Base-by-base conservation (phyloP, 2,888 invertebrate species). In the Congeria kusceri region DNA sequence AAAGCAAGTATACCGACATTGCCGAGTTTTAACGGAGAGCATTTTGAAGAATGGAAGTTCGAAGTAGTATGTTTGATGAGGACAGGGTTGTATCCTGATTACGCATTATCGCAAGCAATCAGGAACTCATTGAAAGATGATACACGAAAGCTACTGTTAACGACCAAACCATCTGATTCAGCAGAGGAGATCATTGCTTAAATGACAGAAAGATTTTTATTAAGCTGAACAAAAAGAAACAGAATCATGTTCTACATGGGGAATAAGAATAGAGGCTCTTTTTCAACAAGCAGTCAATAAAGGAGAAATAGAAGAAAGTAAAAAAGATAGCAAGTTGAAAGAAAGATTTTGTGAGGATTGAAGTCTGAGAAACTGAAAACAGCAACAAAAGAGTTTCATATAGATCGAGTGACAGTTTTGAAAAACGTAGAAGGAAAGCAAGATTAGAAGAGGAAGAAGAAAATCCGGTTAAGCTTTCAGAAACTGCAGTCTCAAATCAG, bases 1-100 rank as follows among this genome's bases (percentile, higher is more conserved):
- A 32, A 32, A 32, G 4, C 32, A 4, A 32, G 32, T 4, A 32
- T 32, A 7, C 32, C 32, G 9, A 32, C 32, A 32, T 32, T 32
- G 32, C 32, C 32, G 32, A 32, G 32, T 9, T 32, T 32, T 32
- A 47, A 64, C 23, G 49, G 64, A 1, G 25, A 46, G 20, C 3
- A 64, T 11, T 46, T 64, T 49, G 64, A 64, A 20, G 49, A 49
- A 27, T 64, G 64, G 64, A 64, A 64, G 28, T 25, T 64, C 9
- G 47, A 64, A 49, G 28, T 64, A 20, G 29, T 27, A 7, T 25
- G 5, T 18, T 13, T 58, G 58, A 23, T 25, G 20, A 32, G 32
- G 9, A 7, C 27, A 27, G 28, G 9, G 3, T n/a, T 64, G 32
- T 64, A 25, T 27, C 13, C 28, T 1, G 64, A 64, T 49, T 28